A percentile compares a stretch with the other conserved stretches of the same genome.
These are phyloP conservation scores for Agriopis marginaria DNA, from an alignment of 2,888 invertebrate genomes.

Conservation along the genomic window DNA sequence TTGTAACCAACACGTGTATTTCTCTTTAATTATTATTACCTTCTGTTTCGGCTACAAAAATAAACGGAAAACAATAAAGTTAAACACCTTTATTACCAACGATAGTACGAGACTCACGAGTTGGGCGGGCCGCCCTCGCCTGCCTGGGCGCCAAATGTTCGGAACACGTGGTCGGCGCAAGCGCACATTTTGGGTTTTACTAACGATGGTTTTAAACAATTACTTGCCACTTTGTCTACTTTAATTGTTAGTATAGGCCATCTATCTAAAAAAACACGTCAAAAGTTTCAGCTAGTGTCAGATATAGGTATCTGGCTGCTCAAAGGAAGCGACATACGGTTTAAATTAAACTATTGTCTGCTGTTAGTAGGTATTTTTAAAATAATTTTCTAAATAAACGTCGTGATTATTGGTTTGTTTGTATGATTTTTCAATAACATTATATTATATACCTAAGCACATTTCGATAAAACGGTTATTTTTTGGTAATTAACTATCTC, in stretches of 20 bases:
- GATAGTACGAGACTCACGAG: slow-evolving; percentile 33
- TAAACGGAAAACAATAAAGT: slow-evolving; percentile 46
- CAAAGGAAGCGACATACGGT: neutral
- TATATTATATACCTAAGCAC: too few relatives aligned
- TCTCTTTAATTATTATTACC: slow-evolving; percentile 31
- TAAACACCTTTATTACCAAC: slow-evolving; percentile 53
- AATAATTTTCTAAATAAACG: neutral
- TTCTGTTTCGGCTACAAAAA: slow-evolving; percentile 31
- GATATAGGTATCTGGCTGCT: too few relatives aligned
- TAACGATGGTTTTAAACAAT: too few relatives aligned
- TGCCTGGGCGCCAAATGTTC: slow-evolving; percentile 44
- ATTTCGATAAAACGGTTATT: too few relatives aligned
- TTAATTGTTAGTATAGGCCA: too few relatives aligned
- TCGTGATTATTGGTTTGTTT: too few relatives aligned
- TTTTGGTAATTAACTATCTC: too few relatives aligned
- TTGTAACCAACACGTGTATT: slow-evolving; percentile 37
- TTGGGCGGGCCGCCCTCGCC: slow-evolving; percentile 75
- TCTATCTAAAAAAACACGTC: too few relatives aligned
- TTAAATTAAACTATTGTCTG: neutral
- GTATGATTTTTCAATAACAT: too few relatives aligned
- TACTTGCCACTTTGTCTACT: too few relatives aligned
- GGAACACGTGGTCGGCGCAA: slow-evolving; percentile 45
- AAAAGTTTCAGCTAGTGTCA: too few relatives aligned
- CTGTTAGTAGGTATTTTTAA: neutral
- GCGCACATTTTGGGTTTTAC: slow-evolving; percentile 7